Evolutionary conservation across 2,113 vertebrate genomes (phyloP), one percentile per base, ranked within the genome.

Genomic region (Zapus hudsonius): DNA sequence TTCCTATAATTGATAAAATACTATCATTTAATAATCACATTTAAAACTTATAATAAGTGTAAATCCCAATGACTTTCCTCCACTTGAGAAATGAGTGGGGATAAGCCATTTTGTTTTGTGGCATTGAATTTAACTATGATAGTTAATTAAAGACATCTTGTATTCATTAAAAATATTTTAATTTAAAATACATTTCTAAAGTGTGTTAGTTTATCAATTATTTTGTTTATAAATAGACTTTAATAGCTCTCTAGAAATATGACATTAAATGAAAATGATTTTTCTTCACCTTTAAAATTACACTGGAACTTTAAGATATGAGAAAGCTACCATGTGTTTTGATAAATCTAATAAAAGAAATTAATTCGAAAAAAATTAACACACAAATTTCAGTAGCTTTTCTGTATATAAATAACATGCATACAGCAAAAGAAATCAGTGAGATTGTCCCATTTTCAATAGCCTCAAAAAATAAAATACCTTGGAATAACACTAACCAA

Each of bases 151-250:
- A 96, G 87, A 91, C 81, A 87, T 94, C 94, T 96, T 96, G 89
- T 97, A 96, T 95, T 96, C 95, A 95, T 93, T 96, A 95, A 96
- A 95, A 96, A 92, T 97, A 93, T 91, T 84, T 91, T 93, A 97
- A 97, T 93, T 97, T 96, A 97, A 96, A 96, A 96, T 96, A 96
- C 92, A 96, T 96, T 96, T 96, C 89, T 95, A 95, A 96, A 96
- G 84, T 95, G 87, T 96, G 94, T 97, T 96, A 96, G 94, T 84
- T 96, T 97, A 95, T 95, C 82, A 93, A 47, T 94, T 96, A 96
- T 96, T 95, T 97, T 97, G 95, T 96, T 97, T 97, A 90, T 97
- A 97, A 96, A 96, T 96, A 96, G 93, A 97, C n/a, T 95, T 96
- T 97, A 96, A 96, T 96, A 96, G 92, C 55, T 94, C 66, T 96